These are phyloP conservation scores for Nyctereutes procyonoides DNA, from an alignment of 2,113 vertebrate genomes.

Conservation along the genomic window DNA sequence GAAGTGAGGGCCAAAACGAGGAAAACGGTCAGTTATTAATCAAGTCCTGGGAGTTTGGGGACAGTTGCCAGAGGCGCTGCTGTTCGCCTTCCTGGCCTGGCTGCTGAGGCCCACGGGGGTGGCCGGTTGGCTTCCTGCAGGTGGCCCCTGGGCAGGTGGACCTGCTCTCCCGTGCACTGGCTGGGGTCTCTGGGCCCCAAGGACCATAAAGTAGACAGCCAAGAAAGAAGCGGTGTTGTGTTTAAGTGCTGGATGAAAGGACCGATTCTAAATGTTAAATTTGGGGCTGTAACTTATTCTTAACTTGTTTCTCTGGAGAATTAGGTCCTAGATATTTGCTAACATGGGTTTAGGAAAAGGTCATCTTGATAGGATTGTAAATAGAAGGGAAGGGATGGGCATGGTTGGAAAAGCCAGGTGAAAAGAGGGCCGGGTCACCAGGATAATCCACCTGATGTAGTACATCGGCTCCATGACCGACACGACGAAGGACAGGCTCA, in stretches of 20 bases:
- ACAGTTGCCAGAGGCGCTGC: background rate
- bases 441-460: too few species aligned
- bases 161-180: rapidly evolving
- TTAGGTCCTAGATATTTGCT: background rate
- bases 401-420: background rate
- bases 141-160: background rate
- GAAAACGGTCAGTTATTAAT: background rate
- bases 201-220: background rate
- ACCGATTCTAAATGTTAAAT: background rate
- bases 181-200: background rate
- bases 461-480: background rate
- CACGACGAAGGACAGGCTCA: background rate
- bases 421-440: background rate
- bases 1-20: background rate
- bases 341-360: background rate
- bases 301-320: background rate
- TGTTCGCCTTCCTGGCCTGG: too few species aligned
- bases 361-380: background rate
- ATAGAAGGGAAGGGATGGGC: background rate
- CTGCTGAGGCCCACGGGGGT: rapidly evolving
- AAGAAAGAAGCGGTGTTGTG: background rate
- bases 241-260: background rate
- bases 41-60: background rate
- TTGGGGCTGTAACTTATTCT: background rate
- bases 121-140: background rate